Evolutionary conservation across 1,140 invertebrate genomes (phyloP).

Genomic region (Helicoverpa zea): DNA sequence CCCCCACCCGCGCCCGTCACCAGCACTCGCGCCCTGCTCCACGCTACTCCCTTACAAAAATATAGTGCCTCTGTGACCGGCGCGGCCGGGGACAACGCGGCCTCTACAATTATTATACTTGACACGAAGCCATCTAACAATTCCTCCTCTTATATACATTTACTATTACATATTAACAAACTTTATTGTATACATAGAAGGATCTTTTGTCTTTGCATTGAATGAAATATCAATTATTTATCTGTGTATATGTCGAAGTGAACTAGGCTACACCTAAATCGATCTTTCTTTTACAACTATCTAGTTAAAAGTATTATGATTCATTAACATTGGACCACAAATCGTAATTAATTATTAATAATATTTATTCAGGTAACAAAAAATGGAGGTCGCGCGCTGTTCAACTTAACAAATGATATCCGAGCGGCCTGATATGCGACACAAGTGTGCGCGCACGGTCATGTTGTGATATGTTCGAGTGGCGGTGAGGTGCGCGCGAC

Average conservation of each 20-base stretch:
- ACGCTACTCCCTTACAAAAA: constrained; percentile 73
- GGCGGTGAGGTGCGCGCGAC: constrained; percentile 60
- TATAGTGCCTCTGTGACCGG: constrained; percentile 64
- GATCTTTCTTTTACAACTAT: constrained; percentile 76
- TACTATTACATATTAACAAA: constrained; percentile 49
- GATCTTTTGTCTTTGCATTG: constrained; percentile 67
- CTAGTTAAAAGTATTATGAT: constrained; percentile 85
- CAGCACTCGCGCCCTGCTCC: constrained; percentile 59
- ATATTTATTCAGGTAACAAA: constrained; percentile 86
- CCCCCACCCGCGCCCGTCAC: constrained; percentile 58
- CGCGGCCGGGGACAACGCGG: constrained; percentile 21
- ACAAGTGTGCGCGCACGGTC: constrained; percentile 50
- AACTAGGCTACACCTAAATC: constrained; percentile 74
- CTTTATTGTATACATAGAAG: constrained; percentile 57
- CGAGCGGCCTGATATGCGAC: constrained; percentile 48
- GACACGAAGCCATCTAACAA: constrained; percentile 47
- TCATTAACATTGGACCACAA: constrained; percentile 86
- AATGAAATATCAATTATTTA: constrained; percentile 46
- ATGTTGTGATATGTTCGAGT: constrained; percentile 69
- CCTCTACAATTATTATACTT: constrained; percentile 55
- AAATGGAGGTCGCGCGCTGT: constrained; percentile 74
- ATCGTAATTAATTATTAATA: constrained; percentile 85
- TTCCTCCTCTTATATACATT: constrained; percentile 51
- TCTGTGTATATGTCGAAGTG: constrained; percentile 60
- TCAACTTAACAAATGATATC: constrained; percentile 49